Percentiles rank a stretch among this genome's conserved stretches.
Evolutionary conservation across 2,888 invertebrate genomes (phyloP).

Genomic region (Odontocerum albicorne): DNA sequence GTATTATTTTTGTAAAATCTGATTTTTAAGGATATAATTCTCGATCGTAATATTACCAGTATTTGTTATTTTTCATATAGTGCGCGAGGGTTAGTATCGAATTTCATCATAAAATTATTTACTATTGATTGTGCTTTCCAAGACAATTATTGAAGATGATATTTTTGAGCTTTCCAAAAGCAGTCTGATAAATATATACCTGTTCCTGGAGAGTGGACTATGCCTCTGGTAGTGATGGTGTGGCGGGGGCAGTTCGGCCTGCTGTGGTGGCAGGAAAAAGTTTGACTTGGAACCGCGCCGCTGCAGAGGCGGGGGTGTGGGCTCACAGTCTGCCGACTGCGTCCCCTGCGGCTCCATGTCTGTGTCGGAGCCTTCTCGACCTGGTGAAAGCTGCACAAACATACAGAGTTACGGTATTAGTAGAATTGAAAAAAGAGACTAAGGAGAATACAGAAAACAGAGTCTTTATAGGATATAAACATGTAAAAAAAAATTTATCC

Average conservation of each 20-base stretch:
- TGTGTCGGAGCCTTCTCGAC: conserved; percentile 79
- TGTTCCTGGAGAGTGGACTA: conserved; percentile 79
- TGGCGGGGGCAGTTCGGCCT: conserved; percentile 52
- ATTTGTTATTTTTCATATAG: no score
- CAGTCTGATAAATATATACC: no score
- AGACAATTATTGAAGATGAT: no score
- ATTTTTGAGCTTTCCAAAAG: no score
- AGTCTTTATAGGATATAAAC: conserved; percentile 27
- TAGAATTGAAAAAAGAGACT: no score
- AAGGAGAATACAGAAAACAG: no score
- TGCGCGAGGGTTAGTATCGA: no score
- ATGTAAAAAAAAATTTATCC: neutral
- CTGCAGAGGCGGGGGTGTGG: conserved; percentile 84
- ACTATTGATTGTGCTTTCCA: no score
- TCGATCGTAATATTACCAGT: no score
- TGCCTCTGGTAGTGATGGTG: conserved; percentile 68
- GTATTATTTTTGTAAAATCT: no score
- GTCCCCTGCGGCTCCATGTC: conserved; percentile 89
- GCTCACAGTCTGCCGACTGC: conserved; percentile 91
- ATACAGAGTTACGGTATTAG: neutral
- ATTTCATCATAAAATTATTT: no score
- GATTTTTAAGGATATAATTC: no score
- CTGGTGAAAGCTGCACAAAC: conserved; percentile 71
- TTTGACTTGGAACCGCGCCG: conserved; percentile 83
- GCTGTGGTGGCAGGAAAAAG: conserved; percentile 68